phyloP scores from a whole-genome alignment of 1,140 invertebrate species.

The Akabosia matsudoensis region DNA sequence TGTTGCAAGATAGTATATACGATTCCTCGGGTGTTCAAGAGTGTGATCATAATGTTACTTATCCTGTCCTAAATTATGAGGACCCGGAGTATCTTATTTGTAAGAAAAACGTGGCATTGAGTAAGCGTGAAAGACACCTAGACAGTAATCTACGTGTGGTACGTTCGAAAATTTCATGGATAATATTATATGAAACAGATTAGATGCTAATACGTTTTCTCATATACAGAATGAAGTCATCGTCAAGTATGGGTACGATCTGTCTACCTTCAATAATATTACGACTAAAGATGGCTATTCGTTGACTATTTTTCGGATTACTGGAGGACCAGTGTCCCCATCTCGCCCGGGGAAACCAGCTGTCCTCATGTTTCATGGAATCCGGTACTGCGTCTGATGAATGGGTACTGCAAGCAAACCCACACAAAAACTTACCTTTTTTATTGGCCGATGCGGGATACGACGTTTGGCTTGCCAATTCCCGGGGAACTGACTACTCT shows the following conservation, averaged over 20 bases:
- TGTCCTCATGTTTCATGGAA: neutral
- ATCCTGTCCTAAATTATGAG: too few species aligned
- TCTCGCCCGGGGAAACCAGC: neutral
- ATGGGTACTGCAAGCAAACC: neutral
- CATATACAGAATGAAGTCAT: neutral
- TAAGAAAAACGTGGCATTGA: too few species aligned
- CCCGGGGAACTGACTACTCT: constrained; percentile 56
- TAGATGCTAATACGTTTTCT: neutral
- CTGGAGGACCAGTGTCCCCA: neutral
- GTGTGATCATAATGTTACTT: too few species aligned
- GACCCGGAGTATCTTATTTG: too few species aligned
- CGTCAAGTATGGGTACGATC: neutral
- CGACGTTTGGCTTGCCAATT: constrained; percentile 60
- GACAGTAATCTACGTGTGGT: too few species aligned
- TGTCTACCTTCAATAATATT: neutral
- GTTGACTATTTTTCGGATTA: neutral
- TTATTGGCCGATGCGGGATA: constrained; percentile 56
- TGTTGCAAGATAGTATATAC: too few species aligned
- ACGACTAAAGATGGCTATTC: constrained; percentile 9
- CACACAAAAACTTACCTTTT: neutral
- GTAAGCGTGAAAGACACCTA: too few species aligned
- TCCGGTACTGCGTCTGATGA: neutral
- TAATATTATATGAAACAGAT: too few species aligned
- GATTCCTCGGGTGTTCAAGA: too few species aligned
- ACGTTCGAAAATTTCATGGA: too few species aligned